A percentile compares a stretch with the other conserved stretches of the same genome.
phyloP scores from a whole-genome alignment of 2,888 invertebrate genomes.

The Aethes cnicana region DNA sequence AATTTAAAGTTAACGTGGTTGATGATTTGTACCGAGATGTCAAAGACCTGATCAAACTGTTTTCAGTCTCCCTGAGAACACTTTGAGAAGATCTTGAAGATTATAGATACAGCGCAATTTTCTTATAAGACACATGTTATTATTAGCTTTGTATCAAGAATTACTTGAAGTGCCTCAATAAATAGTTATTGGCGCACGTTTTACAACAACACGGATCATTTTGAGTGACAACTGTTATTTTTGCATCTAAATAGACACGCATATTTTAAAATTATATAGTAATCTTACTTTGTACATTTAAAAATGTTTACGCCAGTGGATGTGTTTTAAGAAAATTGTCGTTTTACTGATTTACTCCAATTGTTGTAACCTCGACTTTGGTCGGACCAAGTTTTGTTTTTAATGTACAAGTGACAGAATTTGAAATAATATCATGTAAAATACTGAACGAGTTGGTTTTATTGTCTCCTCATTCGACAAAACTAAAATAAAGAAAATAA shows the following conservation, averaged over 20 bases:
- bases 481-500: no score
- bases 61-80: not conserved
- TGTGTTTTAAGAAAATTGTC: slow-evolving; percentile 43
- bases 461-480: not conserved
- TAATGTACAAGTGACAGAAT: slow-evolving; percentile 67
- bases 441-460: slow-evolving; percentile 57
- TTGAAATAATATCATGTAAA: slow-evolving; percentile 76
- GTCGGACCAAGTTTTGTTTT: slow-evolving; percentile 75
- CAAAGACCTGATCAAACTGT: slow-evolving; percentile 40
- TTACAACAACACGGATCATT: slow-evolving; percentile 6
- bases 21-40: slow-evolving; percentile 65
- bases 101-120: slow-evolving; percentile 23
- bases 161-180: slow-evolving; percentile 26
- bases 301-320: slow-evolving; percentile 27
- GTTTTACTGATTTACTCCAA: slow-evolving; percentile 47
- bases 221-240: slow-evolving; percentile 14
- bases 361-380: slow-evolving; percentile 66
- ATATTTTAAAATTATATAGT: slow-evolving; percentile 17
- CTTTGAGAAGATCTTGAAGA: not conserved
- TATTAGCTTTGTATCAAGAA: slow-evolving; percentile 27
- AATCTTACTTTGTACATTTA: slow-evolving; percentile 18
- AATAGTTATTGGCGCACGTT: slow-evolving; percentile 21
- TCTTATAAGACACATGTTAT: slow-evolving; percentile 30
- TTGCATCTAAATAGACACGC: slow-evolving; percentile 25
- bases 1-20: slow-evolving; percentile 55